Evolutionary conservation across 2,888 invertebrate species (phyloP), one percentile per base, ranked within the genome.

Genomic region (Tryphoninae sp.): DNA sequence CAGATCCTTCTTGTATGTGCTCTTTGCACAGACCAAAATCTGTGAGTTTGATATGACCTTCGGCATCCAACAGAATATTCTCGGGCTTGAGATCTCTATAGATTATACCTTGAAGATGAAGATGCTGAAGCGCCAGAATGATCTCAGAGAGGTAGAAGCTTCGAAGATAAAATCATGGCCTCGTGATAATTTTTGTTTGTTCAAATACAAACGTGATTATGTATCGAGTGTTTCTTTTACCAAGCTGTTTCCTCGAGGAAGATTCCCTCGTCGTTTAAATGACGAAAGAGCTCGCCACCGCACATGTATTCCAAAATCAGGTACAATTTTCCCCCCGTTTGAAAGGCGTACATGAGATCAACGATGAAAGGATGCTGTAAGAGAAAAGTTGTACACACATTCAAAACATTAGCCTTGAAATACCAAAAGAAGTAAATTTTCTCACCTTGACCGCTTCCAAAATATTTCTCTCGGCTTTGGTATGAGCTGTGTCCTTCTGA

Each of bases 61-160:
- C 96, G 84, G 96, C 95, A 93, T 99, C 99, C 86, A 99, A 93
- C 74, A 99, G 93, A 86, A 99, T 98, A 94, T 99, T 99, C 93
- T 99, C 99, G 83, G 99, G 99, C 93, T 99, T 99, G 89, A 99
- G 94, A 93, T 99, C 99, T 92, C 97, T 95, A 80, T 90, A 96
- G 87, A 96, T 95, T 86, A 96, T 95, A 76, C 95, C 94, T 88
- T 93, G 93, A 76, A 92, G 90, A 90, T 96, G 96, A 55, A 96
- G 93, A 92, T 96, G 96, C 89, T 96, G 95, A 79, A 96, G 92
- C 9, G 96, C 95, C 84, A 96, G 92, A 73, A 95, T 94, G 83
- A 96, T 96, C 92, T 96, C 96, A 1, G 95, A 94, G 69, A 96
- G 90, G 89, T 96, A 96, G 90, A 95, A 95, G 87, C 90, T 90